These are phyloP conservation scores for Brenthis hecate DNA, from an alignment of 2,888 invertebrate species.

Conservation along the genomic window DNA sequence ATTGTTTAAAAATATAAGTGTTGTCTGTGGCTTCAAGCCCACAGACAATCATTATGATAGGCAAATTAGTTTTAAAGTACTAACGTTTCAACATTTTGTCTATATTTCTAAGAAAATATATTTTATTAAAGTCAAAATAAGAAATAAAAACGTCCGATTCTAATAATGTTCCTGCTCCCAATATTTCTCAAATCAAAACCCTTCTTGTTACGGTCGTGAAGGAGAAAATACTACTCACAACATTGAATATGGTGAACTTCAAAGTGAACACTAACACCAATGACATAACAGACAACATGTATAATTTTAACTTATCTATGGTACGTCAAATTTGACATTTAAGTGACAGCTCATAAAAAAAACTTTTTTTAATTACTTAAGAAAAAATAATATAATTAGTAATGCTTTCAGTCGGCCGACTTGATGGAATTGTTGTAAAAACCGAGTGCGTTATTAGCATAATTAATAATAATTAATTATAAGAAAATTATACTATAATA, in stretches of 20 bases:
- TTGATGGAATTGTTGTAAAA: too few species aligned
- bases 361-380: too few species aligned
- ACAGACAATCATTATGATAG: slow-evolving; percentile 1
- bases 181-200: not conserved
- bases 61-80: slow-evolving; percentile 1
- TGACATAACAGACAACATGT: slow-evolving; percentile 34
- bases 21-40: not conserved
- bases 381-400: too few species aligned
- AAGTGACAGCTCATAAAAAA: not conserved
- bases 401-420: too few species aligned
- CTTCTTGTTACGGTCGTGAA: slow-evolving; percentile 12
- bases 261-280: slow-evolving; percentile 27
- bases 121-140: not conserved
- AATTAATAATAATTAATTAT: too few species aligned
- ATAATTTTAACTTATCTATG: slow-evolving; percentile 23
- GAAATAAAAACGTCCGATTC: not conserved
- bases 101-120: slow-evolving; percentile 2
- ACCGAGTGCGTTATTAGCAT: too few species aligned
- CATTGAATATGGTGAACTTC: slow-evolving; percentile 17
- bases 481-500: too few species aligned
- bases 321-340: slow-evolving; percentile 18
- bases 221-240: slow-evolving; percentile 16
- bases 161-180: not conserved
- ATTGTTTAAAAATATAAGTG: slow-evolving; percentile 11
- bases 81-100: not conserved